Evolutionary conservation across 2,113 vertebrate species (phyloP).

Genomic region (Ancistrus triradiatus): DNA sequence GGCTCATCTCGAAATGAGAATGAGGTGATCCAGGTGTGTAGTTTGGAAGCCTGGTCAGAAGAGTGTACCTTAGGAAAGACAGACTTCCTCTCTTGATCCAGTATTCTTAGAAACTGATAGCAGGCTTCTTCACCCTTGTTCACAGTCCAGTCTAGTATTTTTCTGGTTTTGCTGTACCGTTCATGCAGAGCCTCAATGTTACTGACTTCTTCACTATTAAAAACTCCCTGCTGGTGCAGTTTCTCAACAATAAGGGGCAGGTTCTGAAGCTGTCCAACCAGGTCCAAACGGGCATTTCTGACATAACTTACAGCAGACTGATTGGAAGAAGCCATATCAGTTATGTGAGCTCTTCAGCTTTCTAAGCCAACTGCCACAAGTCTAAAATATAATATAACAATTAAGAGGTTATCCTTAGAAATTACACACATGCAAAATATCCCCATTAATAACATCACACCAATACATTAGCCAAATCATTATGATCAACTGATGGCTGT

Average conservation of each 20-base stretch:
- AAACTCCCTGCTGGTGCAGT: neutral
- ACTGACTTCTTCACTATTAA: neutral
- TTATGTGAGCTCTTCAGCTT: neutral
- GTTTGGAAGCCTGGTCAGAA: neutral
- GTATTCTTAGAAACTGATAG: conserved; percentile 20
- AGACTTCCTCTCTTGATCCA: neutral
- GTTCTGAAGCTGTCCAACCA: conserved; percentile 3
- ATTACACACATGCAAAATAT: no score
- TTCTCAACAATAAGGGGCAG: conserved; percentile 21
- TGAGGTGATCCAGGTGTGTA: conserved; percentile 18
- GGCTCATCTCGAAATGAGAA: conserved; percentile 23
- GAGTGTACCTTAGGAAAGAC: neutral
- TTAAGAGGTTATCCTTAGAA: no score
- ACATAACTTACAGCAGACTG: neutral
- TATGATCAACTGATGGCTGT: no score
- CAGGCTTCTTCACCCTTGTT: conserved; percentile 21
- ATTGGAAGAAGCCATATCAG: conserved; percentile 26
- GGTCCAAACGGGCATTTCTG: neutral
- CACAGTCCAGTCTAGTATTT: conserved; percentile 6
- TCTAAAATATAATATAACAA: no score
- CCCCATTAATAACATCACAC: no score
- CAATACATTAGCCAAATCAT: no score
- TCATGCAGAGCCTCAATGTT: neutral
- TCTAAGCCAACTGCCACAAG: neutral
- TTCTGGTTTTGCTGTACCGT: conserved; percentile 4